Conservation (phyloP, 2,113 vertebrate genomes). For the Nesoenas mayeri region DNA sequence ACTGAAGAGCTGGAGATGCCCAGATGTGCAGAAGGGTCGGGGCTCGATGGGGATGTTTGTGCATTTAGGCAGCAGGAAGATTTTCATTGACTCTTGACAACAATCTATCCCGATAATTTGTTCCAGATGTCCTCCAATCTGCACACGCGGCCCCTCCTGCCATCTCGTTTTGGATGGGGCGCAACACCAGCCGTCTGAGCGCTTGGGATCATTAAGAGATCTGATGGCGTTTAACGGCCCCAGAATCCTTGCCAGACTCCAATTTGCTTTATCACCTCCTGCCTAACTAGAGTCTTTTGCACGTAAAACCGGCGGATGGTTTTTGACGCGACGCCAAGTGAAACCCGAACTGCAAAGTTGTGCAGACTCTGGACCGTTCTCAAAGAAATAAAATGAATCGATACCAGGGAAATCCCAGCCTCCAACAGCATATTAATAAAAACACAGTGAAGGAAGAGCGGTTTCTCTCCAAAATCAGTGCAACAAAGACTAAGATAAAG, state of each 20-base stretch:
- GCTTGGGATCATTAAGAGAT: background rate
- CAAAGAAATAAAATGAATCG: background rate
- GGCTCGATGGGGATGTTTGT: accelerated
- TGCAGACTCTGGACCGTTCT: background rate
- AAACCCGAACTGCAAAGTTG: background rate
- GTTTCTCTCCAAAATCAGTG: background rate
- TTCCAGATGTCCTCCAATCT: constrained; percentile 5
- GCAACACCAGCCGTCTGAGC: background rate
- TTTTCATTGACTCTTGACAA: background rate
- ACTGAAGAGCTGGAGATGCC: too few species aligned
- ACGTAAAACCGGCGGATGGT: background rate
- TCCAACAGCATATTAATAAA: background rate
- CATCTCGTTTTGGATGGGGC: background rate
- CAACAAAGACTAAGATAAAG: background rate
- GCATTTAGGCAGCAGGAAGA: background rate
- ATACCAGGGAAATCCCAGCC: background rate
- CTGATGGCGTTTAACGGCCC: background rate
- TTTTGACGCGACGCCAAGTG: background rate
- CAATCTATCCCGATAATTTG: background rate
- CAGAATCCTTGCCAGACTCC: background rate
- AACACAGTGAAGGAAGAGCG: background rate
- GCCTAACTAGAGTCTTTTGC: background rate
- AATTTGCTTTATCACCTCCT: constrained; percentile 12
- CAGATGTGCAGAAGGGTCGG: background rate
- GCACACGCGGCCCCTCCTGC: background rate